These are phyloP conservation scores for Sebastes matsubarae DNA, from an alignment of 2,797 vertebrate species.

Conservation along the genomic window DNA sequence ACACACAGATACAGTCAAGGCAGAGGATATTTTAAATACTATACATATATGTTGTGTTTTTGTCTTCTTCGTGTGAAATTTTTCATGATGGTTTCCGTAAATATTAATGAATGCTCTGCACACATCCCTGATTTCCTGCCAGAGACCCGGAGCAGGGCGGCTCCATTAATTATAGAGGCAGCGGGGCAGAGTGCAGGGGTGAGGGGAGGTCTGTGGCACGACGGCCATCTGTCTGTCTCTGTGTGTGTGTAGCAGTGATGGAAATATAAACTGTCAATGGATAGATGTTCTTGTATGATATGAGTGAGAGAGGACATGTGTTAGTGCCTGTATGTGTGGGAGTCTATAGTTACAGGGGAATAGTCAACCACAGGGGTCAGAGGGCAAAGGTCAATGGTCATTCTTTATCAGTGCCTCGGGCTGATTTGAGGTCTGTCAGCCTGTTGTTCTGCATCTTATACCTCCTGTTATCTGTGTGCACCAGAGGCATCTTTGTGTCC, in stretches of 20 bases:
- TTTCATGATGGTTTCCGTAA: constrained; percentile 63
- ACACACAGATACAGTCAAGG: background rate
- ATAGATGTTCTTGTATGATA: background rate
- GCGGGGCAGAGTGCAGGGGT: constrained; percentile 61
- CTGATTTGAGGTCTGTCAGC: constrained; percentile 26
- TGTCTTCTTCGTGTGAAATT: constrained; percentile 48
- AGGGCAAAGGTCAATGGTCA: constrained; percentile 52
- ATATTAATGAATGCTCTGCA: constrained; percentile 77
- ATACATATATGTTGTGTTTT: constrained; percentile 7
- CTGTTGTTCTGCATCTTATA: background rate
- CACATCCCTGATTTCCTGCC: constrained; percentile 71
- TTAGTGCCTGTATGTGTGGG: constrained; percentile 21
- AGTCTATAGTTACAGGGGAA: constrained; percentile 49
- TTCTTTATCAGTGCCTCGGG: constrained; percentile 31
- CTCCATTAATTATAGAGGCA: constrained; percentile 75
- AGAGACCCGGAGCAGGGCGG: constrained; percentile 45
- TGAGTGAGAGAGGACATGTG: background rate
- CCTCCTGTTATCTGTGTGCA: constrained; percentile 13
- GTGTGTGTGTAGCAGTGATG: background rate
- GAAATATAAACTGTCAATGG: background rate
- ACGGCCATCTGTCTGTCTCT: constrained; percentile 50
- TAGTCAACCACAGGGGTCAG: constrained; percentile 43
- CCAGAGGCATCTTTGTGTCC: background rate
- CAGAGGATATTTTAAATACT: background rate
- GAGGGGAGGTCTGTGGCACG: constrained; percentile 64